Evolutionary conservation across 2,113 vertebrate genomes (phyloP), one percentile per base, ranked within the genome.

Genomic region (Pseudopipra pipra): DNA sequence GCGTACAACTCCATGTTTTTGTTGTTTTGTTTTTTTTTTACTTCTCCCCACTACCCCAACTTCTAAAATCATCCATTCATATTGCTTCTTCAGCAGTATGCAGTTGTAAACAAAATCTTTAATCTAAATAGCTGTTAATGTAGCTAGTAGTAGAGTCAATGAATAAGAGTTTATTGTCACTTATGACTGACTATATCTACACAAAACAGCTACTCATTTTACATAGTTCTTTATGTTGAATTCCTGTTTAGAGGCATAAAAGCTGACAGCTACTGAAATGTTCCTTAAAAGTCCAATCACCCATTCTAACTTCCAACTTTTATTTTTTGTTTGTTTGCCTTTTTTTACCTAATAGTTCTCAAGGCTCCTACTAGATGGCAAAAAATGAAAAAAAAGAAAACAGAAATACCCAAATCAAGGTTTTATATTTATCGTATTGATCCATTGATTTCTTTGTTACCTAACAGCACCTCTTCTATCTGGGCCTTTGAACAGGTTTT

Each of bases 1-100:
- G 12, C 5, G 24, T 35, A 30, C 11, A 51, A 75, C 8, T 24
- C 19, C 24, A 47, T 8, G 18, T 4, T 33, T 55, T 55, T 12
- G n/a, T 28, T 27, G 11, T 39, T 19, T 20, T 55, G 31, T 12
- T 39, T 28, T 27, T 37, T 21, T 44, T 49, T 59, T 6, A 20
- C 6, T 6, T 15, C 3, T 5, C 8, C 6, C 9, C 0, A 0
- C 8, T 24, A 39, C 5, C 15, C 7, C 8, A 24, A 3, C 62
- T 63, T 86, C 44, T 67, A 55, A 90, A 83, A 39, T 63, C 16
- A 35, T 30, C 14, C 35, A 39, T 70, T 84, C 31, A 47, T 19
- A 49, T 71, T 46, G 59, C 39, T 61, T 58, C 19, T 80, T 68
- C 46, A 82, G 16, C 10, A 55, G 5, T 24, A 67, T 41, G 8